Base-by-base conservation (phyloP, 1,140 invertebrate species). In the Cryptotermes secundus region DNA sequence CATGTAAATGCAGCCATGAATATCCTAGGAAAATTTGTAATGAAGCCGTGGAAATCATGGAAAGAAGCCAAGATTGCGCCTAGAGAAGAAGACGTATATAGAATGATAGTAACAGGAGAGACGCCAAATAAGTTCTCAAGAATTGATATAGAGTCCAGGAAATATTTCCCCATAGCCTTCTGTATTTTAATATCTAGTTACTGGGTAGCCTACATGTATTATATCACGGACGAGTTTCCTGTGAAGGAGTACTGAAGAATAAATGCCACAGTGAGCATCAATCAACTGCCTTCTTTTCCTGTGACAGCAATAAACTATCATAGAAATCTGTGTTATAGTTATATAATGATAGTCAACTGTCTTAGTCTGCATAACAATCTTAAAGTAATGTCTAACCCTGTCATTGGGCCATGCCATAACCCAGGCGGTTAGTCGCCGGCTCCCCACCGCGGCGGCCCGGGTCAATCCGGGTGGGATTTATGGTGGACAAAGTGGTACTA, bases 121-220 rank as follows among this genome's bases (percentile, higher is more conserved):
- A 34, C 83, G 1, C 72, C 59, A 31, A 83, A 85, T 31, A 88
- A 89, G 86, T 89, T 89, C 82, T 91, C 90, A 65, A 88, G 89
- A 87, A 91, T 93, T 72, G 93, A 93, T 86, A 90, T 91, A 26
- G 88, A 90, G 81, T 87, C 91, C 22, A 87, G 92, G 26, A 88
- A 90, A 65, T 85, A 90, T 24, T 93, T 93, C 87, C 92, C 92
- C 82, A 88, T 98, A 35, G 95, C 97, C 85, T 99, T 99, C 89
- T 92, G 98, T 86, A 89, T 97, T 79, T 99, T 99, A 90, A 99
- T 99, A 89, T 92, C 94, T 26, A 93, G 95, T 84, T 99, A 99
- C 89, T 99, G 97, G 97, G 93, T 96, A 86, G 98, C 98, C 89
- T 99, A 99, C 89, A 93, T 96, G 86, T 91, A 89, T 83, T 89